Evolutionary conservation across 35 echinoderm and acorn worm species (phyloP).

Genomic region (Ophioderma brevispina): DNA sequence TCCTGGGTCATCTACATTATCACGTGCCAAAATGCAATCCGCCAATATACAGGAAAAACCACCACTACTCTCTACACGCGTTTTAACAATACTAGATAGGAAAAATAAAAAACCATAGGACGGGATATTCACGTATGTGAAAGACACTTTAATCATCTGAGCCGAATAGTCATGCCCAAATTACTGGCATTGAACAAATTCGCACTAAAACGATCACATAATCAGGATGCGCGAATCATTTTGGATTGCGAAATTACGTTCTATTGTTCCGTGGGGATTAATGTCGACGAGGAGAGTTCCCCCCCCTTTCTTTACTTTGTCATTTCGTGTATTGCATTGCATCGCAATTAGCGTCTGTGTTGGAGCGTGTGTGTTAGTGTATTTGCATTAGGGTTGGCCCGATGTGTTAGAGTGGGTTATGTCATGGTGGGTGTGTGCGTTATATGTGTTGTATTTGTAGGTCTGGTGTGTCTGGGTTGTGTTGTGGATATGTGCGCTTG

Average conservation of each 20-base stretch:
- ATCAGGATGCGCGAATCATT: neutral
- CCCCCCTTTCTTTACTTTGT: too few relatives aligned
- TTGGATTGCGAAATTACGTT: neutral
- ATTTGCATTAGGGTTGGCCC: too few relatives aligned
- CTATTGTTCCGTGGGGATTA: neutral
- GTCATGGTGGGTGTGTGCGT: too few relatives aligned
- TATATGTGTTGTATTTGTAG: too few relatives aligned
- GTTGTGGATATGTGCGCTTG: too few relatives aligned
- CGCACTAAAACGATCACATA: neutral
- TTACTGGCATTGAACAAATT: neutral
- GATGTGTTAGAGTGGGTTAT: too few relatives aligned
- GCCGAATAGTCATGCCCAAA: neutral
- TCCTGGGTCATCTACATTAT: neutral
- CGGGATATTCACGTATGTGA: neutral
- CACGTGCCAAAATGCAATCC: neutral
- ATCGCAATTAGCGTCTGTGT: too few relatives aligned
- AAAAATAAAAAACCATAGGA: neutral
- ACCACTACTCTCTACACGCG: neutral
- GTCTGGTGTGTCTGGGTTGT: too few relatives aligned
- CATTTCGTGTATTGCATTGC: too few relatives aligned
- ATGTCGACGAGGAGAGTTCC: too few relatives aligned
- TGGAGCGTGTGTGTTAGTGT: too few relatives aligned
- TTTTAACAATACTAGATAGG: neutral
- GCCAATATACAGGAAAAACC: neutral
- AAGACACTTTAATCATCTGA: neutral